Evolutionary conservation across 2,113 vertebrate genomes (phyloP).

Genomic region (Aplodontia rufa): DNA sequence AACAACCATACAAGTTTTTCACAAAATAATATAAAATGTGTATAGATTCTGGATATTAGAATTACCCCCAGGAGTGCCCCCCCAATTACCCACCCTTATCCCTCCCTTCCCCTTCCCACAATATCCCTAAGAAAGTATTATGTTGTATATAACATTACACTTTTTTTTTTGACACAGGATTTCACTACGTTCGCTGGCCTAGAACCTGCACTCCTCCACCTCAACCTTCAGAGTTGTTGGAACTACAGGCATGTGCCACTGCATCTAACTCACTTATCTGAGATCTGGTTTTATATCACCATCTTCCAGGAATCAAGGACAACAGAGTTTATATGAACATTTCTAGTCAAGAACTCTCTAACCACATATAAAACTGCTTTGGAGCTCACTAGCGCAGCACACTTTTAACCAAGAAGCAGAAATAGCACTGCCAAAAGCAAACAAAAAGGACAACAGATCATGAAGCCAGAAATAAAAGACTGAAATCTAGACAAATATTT

Average conservation of each 20-base stretch:
- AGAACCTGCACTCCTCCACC: no score
- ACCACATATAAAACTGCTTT: constrained; percentile 8
- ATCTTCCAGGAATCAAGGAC: constrained; percentile 42
- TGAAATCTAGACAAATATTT: neutral
- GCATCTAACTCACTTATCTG: neutral
- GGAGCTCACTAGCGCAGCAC: neutral
- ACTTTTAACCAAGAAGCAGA: constrained; percentile 35
- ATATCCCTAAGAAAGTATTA: no score
- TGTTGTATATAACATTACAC: no score
- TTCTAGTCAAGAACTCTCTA: constrained; percentile 31
- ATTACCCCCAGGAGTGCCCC: no score
- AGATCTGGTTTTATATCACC: neutral
- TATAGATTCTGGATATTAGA: no score
- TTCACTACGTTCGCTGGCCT: no score
- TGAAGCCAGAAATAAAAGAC: neutral
- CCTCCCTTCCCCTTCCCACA: no score
- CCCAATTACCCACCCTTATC: no score
- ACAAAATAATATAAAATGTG: no score
- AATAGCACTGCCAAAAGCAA: neutral
- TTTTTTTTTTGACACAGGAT: neutral
- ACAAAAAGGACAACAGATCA: neutral
- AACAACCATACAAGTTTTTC: no score
- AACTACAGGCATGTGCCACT: no score
- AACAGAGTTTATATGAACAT: neutral
- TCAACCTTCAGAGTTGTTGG: no score